A percentile compares a stretch with the other conserved stretches of the same genome.
phyloP scores from a whole-genome alignment of 2,888 invertebrate genomes.

The Altica lythri region DNA sequence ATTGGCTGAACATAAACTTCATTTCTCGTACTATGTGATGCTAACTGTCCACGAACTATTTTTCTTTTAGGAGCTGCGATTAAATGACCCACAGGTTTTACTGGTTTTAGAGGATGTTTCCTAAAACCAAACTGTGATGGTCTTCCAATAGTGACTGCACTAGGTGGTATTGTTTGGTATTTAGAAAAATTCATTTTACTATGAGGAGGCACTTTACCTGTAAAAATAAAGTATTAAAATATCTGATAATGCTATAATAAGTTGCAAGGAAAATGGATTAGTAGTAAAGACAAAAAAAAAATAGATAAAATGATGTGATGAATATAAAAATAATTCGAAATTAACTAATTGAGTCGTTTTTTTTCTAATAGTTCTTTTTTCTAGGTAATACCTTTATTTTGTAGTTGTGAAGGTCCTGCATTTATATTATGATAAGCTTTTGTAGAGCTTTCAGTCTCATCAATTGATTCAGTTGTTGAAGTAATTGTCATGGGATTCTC shows the following conservation, averaged over 20 bases:
- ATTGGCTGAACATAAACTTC: constrained; percentile 53
- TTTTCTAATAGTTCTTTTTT: too few species aligned
- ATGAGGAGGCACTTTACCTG: constrained; percentile 25
- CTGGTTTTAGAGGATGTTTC: constrained; percentile 14
- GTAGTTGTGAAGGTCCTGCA: constrained; percentile 15
- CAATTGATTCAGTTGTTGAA: constrained; percentile 25
- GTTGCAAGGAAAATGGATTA: too few species aligned
- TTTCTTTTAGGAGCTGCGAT: constrained; percentile 36
- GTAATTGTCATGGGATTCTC: constrained; percentile 32
- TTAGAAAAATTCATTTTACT: constrained; percentile 26
- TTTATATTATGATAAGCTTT: constrained; percentile 26
- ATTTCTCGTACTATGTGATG: constrained; percentile 50
- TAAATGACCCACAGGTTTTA: constrained; percentile 13
- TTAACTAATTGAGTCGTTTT: too few species aligned
- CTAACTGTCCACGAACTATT: constrained; percentile 39
- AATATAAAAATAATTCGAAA: too few species aligned
- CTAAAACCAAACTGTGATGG: constrained; percentile 23
- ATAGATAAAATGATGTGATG: too few species aligned
- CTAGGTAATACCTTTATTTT: constrained; percentile 8
- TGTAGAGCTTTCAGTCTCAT: constrained; percentile 15
- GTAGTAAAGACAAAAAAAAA: too few species aligned
- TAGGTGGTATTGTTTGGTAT: constrained; percentile 27
- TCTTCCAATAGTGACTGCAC: constrained; percentile 19
- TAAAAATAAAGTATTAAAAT: too few species aligned
- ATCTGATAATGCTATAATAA: too few species aligned